Conservation (phyloP, 1,140 invertebrate genomes). For the Bombus consobrinus region DNA sequence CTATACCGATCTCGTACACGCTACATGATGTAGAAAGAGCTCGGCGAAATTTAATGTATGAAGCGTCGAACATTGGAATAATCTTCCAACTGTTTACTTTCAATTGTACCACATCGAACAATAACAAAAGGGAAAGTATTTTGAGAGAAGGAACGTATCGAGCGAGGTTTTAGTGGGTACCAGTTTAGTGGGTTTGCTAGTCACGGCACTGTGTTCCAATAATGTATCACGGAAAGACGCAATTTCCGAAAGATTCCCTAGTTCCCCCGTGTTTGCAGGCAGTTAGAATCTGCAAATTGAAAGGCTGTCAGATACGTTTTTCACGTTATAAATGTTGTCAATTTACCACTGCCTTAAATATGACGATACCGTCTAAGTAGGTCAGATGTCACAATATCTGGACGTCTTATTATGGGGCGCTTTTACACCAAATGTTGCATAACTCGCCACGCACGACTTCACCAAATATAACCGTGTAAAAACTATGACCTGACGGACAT, state of each 20-base stretch:
- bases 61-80: not conserved
- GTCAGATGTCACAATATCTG: constrained; percentile 72
- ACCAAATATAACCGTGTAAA: constrained; percentile 70
- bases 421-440: constrained; percentile 71
- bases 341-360: constrained; percentile 61
- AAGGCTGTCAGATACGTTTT: constrained; percentile 52
- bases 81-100: not conserved
- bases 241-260: constrained; percentile 62
- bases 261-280: constrained; percentile 18
- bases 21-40: not conserved
- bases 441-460: constrained; percentile 71
- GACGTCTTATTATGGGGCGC: constrained; percentile 59
- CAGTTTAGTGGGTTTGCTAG: constrained; percentile 44
- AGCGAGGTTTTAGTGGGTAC: constrained; percentile 36
- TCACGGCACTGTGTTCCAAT: constrained; percentile 62
- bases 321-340: constrained; percentile 36
- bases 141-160: constrained; percentile 34
- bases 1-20: constrained; percentile 29
- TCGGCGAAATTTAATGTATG: not conserved
- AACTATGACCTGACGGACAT: constrained; percentile 64
- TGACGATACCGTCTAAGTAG: constrained; percentile 69
- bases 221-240: constrained; percentile 69
- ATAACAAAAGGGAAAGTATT: constrained; percentile 22
- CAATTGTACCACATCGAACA: constrained; percentile 5
- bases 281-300: constrained; percentile 44